Percentiles rank a stretch among this genome's conserved stretches.
These are phyloP conservation scores for Thamnophis elegans DNA, from an alignment of 2,797 vertebrate genomes.

Conservation along the genomic window DNA sequence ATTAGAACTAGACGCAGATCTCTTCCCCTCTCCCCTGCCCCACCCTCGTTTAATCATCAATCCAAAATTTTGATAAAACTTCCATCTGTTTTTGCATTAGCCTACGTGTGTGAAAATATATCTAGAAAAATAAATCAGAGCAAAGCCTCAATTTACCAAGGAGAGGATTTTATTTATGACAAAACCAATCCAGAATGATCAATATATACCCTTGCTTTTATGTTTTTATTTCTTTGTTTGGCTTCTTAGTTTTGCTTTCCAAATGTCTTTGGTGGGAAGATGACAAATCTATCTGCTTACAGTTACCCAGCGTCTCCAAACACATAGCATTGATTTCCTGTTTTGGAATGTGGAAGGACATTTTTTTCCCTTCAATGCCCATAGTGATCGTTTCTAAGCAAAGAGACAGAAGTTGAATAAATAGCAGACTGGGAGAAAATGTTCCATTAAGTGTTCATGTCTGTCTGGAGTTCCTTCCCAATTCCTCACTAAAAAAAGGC, in stretches of 20 bases:
- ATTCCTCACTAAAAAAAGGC: background rate
- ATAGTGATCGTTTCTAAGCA: background rate
- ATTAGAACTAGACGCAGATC: background rate
- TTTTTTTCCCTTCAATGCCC: background rate
- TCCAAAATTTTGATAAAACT: background rate
- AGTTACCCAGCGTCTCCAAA: background rate
- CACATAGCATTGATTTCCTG: background rate
- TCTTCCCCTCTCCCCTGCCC: background rate
- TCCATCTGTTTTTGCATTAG: background rate
- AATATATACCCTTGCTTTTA: background rate
- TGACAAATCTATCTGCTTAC: background rate
- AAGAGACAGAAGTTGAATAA: background rate
- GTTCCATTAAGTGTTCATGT: background rate
- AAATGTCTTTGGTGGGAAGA: background rate
- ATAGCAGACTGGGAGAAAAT: background rate
- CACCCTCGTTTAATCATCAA: background rate
- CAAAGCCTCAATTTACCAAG: constrained; percentile 36
- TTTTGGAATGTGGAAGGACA: background rate
- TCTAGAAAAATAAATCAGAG: constrained; percentile 6
- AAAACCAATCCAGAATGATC: background rate
- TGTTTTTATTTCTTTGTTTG: background rate
- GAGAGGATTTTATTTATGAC: constrained; percentile 12
- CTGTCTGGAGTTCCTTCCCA: background rate
- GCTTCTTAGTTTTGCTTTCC: background rate
- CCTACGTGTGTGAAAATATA: background rate